Evolutionary conservation across 2,888 invertebrate genomes (phyloP).

Genomic region (Carterocephalus palaemon): DNA sequence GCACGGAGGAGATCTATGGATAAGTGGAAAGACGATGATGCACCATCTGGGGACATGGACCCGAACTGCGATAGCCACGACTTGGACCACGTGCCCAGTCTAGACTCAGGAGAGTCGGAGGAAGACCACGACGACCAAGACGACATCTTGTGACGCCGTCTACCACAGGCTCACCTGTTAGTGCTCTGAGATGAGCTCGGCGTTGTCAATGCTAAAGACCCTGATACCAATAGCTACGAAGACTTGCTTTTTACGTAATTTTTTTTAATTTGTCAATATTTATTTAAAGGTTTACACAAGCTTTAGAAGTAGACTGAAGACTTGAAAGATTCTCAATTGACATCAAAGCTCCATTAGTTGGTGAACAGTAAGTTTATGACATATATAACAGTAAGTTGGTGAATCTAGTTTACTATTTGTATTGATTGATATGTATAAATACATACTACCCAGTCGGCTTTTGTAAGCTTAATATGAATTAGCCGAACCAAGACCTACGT

Average conservation of each 20-base stretch:
- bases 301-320: too few species aligned
- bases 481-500: too few species aligned
- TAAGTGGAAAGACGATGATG: constrained; percentile 98
- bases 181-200: constrained; percentile 64
- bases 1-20: constrained; percentile 98
- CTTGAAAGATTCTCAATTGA: too few species aligned
- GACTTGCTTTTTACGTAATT: neutral
- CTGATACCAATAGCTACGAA: constrained; percentile 7
- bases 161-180: constrained; percentile 64
- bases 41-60: constrained; percentile 79
- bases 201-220: constrained; percentile 39
- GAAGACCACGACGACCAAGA: constrained; percentile 69
- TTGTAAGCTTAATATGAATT: too few species aligned
- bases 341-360: too few species aligned
- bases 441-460: too few species aligned
- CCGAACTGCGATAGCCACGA: constrained; percentile 76
- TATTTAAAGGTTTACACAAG: too few species aligned
- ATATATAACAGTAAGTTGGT: too few species aligned
- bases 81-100: constrained; percentile 61
- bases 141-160: constrained; percentile 79
- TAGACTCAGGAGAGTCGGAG: constrained; percentile 69
- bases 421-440: too few species aligned
- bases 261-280: neutral
- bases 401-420: too few species aligned
- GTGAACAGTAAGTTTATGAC: too few species aligned